phyloP scores from a whole-genome alignment of 2,797 vertebrate species.

The Protonibea diacanthus region DNA sequence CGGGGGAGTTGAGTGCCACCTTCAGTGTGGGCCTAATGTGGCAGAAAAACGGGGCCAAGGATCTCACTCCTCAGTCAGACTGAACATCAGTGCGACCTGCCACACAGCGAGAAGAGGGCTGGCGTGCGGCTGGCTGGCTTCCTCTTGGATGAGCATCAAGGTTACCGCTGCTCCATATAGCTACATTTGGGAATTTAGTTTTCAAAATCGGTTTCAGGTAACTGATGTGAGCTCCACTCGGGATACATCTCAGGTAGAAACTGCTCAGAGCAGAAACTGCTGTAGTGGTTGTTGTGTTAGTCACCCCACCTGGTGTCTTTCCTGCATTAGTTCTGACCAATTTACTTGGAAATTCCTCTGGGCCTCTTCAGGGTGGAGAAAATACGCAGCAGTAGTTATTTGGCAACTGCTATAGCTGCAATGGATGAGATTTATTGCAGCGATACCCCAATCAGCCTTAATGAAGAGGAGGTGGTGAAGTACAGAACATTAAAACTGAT shows the following conservation, averaged over 20 bases:
- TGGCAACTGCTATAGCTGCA: constrained; percentile 39
- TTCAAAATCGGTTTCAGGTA: constrained; percentile 41
- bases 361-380: constrained; percentile 47
- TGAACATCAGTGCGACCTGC: constrained; percentile 51
- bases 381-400: constrained; percentile 49
- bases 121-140: constrained; percentile 27
- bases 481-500: not conserved
- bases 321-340: constrained; percentile 71
- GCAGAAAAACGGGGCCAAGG: constrained; percentile 74
- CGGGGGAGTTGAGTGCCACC: constrained; percentile 45
- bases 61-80: constrained; percentile 58
- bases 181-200: constrained; percentile 28
- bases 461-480: constrained; percentile 16
- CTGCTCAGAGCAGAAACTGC: constrained; percentile 32
- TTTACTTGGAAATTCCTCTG: constrained; percentile 56
- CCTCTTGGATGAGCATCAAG: constrained; percentile 59
- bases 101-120: constrained; percentile 33
- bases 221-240: constrained; percentile 31
- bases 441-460: constrained; percentile 2
- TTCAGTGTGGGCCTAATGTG: constrained; percentile 69
- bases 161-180: constrained; percentile 32
- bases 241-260: constrained; percentile 22
- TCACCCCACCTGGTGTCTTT: constrained; percentile 61
- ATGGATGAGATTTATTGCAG: constrained; percentile 31
- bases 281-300: constrained; percentile 33